Evolutionary conservation across 2,113 vertebrate species (phyloP).

Genomic region (Pelobates fuscus): DNA sequence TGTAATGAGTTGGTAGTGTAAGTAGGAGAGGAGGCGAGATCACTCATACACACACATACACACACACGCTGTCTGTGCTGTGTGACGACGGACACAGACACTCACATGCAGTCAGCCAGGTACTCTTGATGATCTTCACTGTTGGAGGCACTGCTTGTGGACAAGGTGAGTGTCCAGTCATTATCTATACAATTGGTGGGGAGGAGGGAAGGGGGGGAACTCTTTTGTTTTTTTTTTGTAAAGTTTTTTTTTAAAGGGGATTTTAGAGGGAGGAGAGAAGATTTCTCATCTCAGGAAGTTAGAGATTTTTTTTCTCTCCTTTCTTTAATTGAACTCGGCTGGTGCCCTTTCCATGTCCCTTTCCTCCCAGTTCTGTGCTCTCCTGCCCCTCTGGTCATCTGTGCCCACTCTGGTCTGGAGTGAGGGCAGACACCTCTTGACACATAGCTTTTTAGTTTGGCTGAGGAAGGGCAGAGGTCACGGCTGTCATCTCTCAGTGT

Average conservation of each 20-base stretch:
- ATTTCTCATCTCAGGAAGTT: conserved; percentile 49
- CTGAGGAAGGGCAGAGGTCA: conserved; percentile 48
- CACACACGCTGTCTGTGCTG: conserved; percentile 28
- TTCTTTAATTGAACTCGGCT: conserved; percentile 45
- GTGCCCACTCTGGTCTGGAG: neutral
- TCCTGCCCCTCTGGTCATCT: conserved; percentile 16
- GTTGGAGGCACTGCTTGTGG: conserved; percentile 13
- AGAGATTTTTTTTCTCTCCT: conserved; percentile 20
- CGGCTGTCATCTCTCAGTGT: conserved; percentile 31
- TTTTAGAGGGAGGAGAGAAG: conserved; percentile 44
- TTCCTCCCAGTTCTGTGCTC: neutral
- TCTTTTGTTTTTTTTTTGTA: conserved; percentile 19
- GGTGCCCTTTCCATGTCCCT: conserved; percentile 26
- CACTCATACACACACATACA: conserved; percentile 44
- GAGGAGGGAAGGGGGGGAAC: neutral
- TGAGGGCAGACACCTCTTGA: conserved; percentile 24
- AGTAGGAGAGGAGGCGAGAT: conserved; percentile 53
- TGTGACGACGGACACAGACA: conserved; percentile 5
- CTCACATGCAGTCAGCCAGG: conserved; percentile 1
- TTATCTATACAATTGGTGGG: neutral
- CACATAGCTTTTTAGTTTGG: conserved; percentile 40
- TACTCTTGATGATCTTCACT: neutral
- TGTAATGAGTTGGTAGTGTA: conserved; percentile 79
- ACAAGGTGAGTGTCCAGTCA: conserved; percentile 42
- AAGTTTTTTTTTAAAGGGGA: conserved; percentile 39